Conservation (phyloP, 2,888 invertebrate species). For the Campoplex nolae region DNA sequence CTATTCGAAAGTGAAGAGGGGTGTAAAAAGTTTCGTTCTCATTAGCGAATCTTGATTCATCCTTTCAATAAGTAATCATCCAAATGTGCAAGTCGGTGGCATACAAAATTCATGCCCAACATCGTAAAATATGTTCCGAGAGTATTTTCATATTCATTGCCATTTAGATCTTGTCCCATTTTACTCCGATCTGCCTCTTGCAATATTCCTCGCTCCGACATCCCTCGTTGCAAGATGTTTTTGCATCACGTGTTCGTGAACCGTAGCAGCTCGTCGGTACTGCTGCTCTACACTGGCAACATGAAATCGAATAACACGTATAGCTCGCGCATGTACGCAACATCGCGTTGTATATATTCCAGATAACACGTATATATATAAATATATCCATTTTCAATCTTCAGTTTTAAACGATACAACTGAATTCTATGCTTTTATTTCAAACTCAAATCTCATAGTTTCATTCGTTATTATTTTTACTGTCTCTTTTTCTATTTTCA, state of each 20-base stretch:
- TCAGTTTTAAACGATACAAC: not conserved
- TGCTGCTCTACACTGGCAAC: not conserved
- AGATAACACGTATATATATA: not conserved
- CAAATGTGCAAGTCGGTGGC: conserved; percentile 1
- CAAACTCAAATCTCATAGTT: not conserved
- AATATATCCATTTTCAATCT: not conserved
- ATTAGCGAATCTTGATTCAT: not conserved
- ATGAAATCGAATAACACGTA: not conserved
- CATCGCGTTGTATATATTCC: not conserved
- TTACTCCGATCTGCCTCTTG: conserved; percentile 11
- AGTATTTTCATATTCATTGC: conserved; percentile 28
- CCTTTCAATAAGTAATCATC: not conserved
- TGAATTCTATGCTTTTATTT: not conserved
- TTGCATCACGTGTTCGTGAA: conserved; percentile 24
- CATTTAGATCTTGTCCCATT: conserved; percentile 21
- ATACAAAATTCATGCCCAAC: conserved; percentile 6
- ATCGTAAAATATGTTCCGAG: not conserved
- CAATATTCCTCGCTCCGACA: not conserved
- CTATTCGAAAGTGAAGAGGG: not conserved
- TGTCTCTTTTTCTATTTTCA: too few relatives aligned
- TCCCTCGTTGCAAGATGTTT: conserved; percentile 23
- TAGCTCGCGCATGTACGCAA: conserved; percentile 2
- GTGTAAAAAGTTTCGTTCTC: not conserved
- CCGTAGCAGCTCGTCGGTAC: not conserved
- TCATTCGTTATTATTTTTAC: not conserved